Base-by-base conservation (phyloP, 2,888 invertebrate genomes). In the Polia nebulosa region DNA sequence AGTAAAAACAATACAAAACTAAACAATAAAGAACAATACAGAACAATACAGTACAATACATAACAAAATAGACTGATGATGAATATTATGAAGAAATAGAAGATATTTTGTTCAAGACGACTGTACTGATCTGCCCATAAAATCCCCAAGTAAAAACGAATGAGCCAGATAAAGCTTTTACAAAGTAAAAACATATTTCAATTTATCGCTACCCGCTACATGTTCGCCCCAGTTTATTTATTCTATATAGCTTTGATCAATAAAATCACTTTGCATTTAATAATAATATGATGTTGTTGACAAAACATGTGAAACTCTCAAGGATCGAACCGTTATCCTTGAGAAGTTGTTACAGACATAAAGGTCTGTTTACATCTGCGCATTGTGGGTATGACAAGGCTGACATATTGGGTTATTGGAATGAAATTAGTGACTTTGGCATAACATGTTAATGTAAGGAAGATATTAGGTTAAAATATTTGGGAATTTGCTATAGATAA, bases 241-340 rank as follows among this genome's bases (percentile, higher is more conserved):
- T 41, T 36, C 4, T 11, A 0, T 11, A 51, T 3, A 44, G 13
- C 20, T 51, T 45, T 45, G 36, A 53, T 67, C 34, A 62, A 76
- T 60, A 64, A 49, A 64, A 80, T 77, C 60, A 70, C 58, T 80
- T 76, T 53, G 49, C 52, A 57, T 80, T 57, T 61, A 64, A 76
- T 62, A 60, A 56, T 39, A 49, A 60, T 61, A 55, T 53, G 47
- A 64, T 78, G 77, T 76, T 86, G 82, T 87, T 84, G 86, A 83
- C 84, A 81, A 84, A 84, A 82, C 81, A 81, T 76, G 76, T 67
- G 78, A 68, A 70, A 78, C 62, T 78, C 65, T 32, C 78, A 80
- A 76, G 78, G 76, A 79, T 62, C 65, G 52, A 63, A 52, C 25
- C 47, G 52, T 77, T 79, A 71, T 72, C 72, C 78, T 81, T 78